Conservation (phyloP, 2,797 vertebrate species). For the Vultur gryphus region DNA sequence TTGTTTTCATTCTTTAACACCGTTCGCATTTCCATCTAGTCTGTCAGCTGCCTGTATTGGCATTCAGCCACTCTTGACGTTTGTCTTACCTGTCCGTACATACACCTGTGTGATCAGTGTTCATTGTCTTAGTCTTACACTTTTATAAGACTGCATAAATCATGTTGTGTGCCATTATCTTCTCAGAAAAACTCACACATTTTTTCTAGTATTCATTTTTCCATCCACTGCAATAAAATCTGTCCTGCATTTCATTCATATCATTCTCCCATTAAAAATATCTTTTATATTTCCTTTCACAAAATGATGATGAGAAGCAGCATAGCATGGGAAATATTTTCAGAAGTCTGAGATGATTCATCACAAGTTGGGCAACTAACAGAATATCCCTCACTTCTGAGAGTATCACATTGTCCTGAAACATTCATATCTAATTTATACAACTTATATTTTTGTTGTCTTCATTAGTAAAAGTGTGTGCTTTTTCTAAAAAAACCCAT, state of each 20-base stretch:
- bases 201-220: neutral
- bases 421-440: neutral
- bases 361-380: neutral
- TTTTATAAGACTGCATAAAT: neutral
- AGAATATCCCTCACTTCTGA: neutral
- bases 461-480: neutral
- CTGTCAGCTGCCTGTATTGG: neutral
- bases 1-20: slow-evolving; percentile 11
- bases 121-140: neutral
- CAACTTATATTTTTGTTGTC: neutral
- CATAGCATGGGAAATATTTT: neutral
- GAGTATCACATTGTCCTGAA: neutral
- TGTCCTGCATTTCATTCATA: slow-evolving; percentile 7
- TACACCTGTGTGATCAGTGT: neutral
- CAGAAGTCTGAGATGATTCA: neutral
- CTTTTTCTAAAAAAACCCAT: neutral
- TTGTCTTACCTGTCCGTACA: slow-evolving; percentile 17
- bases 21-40: neutral
- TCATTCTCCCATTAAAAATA: neutral
- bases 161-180: neutral
- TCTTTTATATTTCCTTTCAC: neutral
- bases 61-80: neutral
- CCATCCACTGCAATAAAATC: neutral
- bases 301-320: neutral
- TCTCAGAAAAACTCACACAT: neutral